Percentiles rank a stretch among this genome's conserved stretches.
These are phyloP conservation scores for Orgyia antiqua DNA, from an alignment of 2,888 invertebrate species.

Conservation along the genomic window DNA sequence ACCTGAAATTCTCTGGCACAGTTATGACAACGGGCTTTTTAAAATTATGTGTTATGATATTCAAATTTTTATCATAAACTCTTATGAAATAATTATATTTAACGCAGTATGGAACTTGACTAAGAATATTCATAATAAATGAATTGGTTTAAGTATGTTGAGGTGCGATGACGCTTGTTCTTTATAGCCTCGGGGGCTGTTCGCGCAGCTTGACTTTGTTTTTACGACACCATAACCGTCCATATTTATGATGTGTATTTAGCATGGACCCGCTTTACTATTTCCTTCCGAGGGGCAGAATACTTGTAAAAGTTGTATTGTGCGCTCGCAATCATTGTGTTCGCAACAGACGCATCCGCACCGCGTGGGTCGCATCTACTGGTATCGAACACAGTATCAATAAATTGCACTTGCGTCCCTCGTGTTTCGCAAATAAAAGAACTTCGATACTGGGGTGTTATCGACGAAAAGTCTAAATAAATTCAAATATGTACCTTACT, in stretches of 20 bases:
- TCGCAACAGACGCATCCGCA: slow-evolving; percentile 24
- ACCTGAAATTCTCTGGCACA: slow-evolving; percentile 3
- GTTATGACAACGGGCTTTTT: slow-evolving; percentile 4
- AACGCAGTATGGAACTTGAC: slow-evolving; percentile 19
- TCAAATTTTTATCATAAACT: slow-evolving; percentile 14
- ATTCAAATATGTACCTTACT: slow-evolving; percentile 64
- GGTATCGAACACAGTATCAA: slow-evolving; percentile 71
- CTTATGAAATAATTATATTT: slow-evolving; percentile 20
- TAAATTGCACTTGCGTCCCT: slow-evolving; percentile 72
- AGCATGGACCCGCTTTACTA: slow-evolving; percentile 55
- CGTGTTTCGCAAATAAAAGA: slow-evolving; percentile 69
- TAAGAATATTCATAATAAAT: slow-evolving; percentile 32
- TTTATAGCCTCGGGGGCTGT: slow-evolving; percentile 53
- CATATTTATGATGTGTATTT: slow-evolving; percentile 69
- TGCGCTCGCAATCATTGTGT: slow-evolving; percentile 43
- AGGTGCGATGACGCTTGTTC: slow-evolving; percentile 51
- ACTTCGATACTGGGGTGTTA: slow-evolving; percentile 52
- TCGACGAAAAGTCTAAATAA: slow-evolving; percentile 69
- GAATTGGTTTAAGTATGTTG: slow-evolving; percentile 25
- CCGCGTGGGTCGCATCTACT: slow-evolving; percentile 70
- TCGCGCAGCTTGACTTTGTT: slow-evolving; percentile 71
- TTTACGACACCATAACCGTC: slow-evolving; percentile 66
- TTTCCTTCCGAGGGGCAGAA: slow-evolving; percentile 59
- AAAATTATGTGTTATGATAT: slow-evolving; percentile 12
- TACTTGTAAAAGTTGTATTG: slow-evolving; percentile 45